Evolutionary conservation across 2,113 vertebrate genomes (phyloP).

Genomic region (Ctenomys sociabilis): DNA sequence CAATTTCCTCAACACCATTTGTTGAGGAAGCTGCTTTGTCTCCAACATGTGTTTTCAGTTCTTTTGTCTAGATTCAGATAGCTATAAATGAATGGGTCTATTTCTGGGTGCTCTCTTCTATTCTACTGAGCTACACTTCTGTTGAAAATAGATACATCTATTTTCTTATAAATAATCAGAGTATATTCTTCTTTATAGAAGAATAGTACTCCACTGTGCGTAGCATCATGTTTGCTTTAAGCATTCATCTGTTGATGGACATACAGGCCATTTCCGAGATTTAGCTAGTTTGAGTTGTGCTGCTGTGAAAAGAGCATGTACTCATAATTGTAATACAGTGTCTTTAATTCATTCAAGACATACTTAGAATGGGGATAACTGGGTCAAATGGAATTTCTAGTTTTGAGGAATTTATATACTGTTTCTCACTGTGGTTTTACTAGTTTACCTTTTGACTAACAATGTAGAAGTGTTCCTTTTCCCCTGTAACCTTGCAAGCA

Average conservation of each 20-base stretch:
- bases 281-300: background rate
- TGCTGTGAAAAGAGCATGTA: background rate
- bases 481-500: background rate
- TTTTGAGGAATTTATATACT: background rate
- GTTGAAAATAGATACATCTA: background rate
- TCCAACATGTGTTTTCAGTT: background rate
- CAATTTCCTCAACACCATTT: background rate
- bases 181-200: background rate
- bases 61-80: background rate
- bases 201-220: background rate
- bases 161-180: background rate
- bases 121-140: background rate
- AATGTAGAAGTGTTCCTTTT: background rate
- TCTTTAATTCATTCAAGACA: background rate
- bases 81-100: background rate
- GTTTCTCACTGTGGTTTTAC: background rate
- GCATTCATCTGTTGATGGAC: background rate
- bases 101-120: background rate
- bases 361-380: background rate
- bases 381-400: background rate
- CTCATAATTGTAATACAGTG: background rate
- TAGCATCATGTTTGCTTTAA: background rate
- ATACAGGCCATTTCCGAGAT: background rate
- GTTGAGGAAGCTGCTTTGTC: background rate
- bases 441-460: background rate